Conservation (phyloP, 2,888 invertebrate species). For the Maniola hyperantus region DNA sequence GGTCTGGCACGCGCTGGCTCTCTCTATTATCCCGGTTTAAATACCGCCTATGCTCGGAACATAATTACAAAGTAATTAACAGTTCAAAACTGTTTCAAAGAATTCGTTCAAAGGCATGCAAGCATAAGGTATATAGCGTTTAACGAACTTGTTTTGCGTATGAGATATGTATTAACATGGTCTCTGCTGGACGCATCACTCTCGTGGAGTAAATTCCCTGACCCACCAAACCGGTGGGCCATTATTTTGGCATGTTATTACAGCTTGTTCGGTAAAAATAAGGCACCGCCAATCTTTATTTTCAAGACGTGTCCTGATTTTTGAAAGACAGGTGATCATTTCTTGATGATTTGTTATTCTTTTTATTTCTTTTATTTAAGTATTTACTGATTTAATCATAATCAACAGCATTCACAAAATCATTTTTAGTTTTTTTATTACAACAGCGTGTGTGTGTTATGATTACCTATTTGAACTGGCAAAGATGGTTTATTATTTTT, state of each 20-base stretch:
- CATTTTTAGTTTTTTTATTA: too few species aligned
- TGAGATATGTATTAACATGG: slow-evolving; percentile 25
- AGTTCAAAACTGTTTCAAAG: slow-evolving; percentile 25
- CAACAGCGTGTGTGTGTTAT: too few species aligned
- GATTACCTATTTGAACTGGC: too few species aligned
- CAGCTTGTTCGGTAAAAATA: slow-evolving; percentile 40
- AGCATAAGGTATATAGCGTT: slow-evolving; percentile 19
- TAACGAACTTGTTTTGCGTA: slow-evolving; percentile 28
- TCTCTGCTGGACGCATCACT: slow-evolving; percentile 40
- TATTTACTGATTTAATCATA: neutral
- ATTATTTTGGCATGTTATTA: slow-evolving; percentile 51
- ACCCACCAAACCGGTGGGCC: slow-evolving; percentile 46
- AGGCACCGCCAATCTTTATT: neutral
- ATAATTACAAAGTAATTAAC: slow-evolving; percentile 23
- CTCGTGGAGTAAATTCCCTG: slow-evolving; percentile 36
- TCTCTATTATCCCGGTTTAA: neutral
- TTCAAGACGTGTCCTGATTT: neutral
- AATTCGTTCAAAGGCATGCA: slow-evolving; percentile 21
- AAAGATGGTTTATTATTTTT: too few species aligned
- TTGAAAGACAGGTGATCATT: neutral
- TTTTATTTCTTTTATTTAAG: neutral
- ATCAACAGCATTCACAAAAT: too few species aligned
- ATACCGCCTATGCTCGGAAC: neutral
- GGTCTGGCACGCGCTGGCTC: too few species aligned
- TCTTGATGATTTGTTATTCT: too few species aligned